Evolutionary conservation across 2,113 vertebrate genomes (phyloP).

Genomic region (Vombatus ursinus): DNA sequence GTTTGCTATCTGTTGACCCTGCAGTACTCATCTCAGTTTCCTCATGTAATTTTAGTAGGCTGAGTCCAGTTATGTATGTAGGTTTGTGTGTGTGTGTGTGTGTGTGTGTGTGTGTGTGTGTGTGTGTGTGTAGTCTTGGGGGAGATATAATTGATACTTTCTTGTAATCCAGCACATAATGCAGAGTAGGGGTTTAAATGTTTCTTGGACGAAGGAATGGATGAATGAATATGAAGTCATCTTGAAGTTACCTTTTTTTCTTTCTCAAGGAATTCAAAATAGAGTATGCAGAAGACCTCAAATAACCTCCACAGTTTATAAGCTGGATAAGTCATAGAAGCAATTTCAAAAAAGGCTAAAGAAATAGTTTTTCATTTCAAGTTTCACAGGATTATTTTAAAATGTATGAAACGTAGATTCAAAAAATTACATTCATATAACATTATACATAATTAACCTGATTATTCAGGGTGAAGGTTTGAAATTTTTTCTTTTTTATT

Average conservation of each 20-base stretch:
- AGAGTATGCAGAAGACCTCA: constrained; percentile 40
- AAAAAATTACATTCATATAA: constrained; percentile 50
- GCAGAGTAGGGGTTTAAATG: background rate
- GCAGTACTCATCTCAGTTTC: background rate
- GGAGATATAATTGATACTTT: background rate
- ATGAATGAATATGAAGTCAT: background rate
- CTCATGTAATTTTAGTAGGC: background rate
- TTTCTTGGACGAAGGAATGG: background rate
- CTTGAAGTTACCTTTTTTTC: constrained; percentile 18
- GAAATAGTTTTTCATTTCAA: constrained; percentile 59
- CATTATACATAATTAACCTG: constrained; percentile 42
- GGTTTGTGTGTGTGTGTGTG: background rate
- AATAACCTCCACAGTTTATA: constrained; percentile 11
- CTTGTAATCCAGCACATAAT: background rate
- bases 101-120: background rate
- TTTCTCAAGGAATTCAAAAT: constrained; percentile 47
- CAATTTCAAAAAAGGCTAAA: background rate
- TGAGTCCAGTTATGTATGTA: background rate
- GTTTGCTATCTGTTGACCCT: background rate
- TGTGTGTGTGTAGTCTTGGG: background rate
- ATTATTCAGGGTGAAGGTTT: constrained; percentile 30
- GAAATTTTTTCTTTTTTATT: constrained; percentile 44
- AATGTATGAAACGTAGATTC: constrained; percentile 50
- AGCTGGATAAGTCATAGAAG: constrained; percentile 37
- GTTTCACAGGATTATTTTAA: constrained; percentile 59